phyloP scores from a whole-genome alignment of 2,888 invertebrate genomes.

The Alentia gelatinosa region DNA sequence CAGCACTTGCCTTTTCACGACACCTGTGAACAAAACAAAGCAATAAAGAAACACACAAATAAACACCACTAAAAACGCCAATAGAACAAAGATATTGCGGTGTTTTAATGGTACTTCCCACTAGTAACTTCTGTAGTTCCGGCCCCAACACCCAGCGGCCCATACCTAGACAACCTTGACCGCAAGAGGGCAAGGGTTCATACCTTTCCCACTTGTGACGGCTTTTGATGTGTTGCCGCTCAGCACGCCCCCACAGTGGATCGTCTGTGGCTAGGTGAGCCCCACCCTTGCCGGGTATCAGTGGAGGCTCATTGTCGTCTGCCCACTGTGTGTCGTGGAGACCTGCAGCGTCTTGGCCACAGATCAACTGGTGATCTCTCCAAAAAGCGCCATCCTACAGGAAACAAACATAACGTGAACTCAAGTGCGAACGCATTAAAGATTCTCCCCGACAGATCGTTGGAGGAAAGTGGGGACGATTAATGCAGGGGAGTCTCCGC shows the following conservation, averaged over 20 bases:
- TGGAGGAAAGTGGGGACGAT: too few species aligned
- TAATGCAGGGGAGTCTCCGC: too few species aligned
- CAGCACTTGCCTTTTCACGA: too few species aligned
- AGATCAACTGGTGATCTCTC: not conserved
- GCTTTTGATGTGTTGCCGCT: not conserved
- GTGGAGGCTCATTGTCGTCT: not conserved
- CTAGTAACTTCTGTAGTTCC: too few species aligned
- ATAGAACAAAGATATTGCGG: too few species aligned
- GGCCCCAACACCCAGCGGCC: too few species aligned
- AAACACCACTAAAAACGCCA: too few species aligned
- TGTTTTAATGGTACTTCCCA: too few species aligned
- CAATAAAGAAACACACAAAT: too few species aligned
- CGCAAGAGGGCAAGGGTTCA: not conserved
- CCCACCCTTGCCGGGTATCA: not conserved
- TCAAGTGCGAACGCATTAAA: not conserved
- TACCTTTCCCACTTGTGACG: not conserved
- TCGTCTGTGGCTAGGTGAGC: not conserved
- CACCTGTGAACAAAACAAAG: too few species aligned
- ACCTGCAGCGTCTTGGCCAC: constrained; percentile 16
- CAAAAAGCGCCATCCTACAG: not conserved
- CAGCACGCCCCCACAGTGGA: not conserved
- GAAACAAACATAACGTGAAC: not conserved
- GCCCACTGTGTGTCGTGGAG: not conserved
- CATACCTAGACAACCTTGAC: not conserved
- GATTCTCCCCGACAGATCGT: not conserved